phyloP scores from a whole-genome alignment of 2,797 vertebrate species.

The Lepus oiostolus region DNA sequence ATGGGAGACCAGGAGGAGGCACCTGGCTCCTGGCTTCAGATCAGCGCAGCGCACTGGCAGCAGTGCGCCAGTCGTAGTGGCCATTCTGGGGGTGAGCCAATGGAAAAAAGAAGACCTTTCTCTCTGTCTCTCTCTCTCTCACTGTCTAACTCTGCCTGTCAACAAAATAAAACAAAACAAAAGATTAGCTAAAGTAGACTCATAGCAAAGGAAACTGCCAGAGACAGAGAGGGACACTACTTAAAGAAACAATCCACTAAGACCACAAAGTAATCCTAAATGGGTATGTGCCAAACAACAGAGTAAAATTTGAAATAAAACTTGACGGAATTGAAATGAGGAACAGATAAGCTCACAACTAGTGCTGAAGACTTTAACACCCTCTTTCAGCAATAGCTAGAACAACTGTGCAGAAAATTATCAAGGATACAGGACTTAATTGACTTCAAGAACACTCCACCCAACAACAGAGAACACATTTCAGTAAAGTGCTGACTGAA shows the following conservation, averaged over 20 bases:
- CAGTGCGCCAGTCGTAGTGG: no score
- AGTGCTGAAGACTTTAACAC: no score
- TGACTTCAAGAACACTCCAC: not conserved
- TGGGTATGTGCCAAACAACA: not conserved
- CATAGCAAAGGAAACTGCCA: not conserved
- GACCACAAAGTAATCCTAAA: not conserved
- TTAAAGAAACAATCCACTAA: not conserved
- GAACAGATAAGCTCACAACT: not conserved
- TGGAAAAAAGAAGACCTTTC: no score
- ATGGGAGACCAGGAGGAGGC: no score
- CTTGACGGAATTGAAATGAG: not conserved
- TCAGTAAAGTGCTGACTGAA: not conserved
- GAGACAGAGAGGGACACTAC: not conserved
- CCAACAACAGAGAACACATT: not conserved
- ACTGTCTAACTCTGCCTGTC: no score
- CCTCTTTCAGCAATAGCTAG: not conserved
- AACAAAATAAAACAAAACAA: not conserved
- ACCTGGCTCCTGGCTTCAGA: no score
- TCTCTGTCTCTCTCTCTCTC: no score
- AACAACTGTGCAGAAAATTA: not conserved
- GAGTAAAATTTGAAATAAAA: not conserved
- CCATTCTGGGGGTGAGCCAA: no score
- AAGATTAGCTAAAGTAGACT: not conserved
- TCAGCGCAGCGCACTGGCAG: no score
- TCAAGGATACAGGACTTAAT: not conserved